phyloP scores from a whole-genome alignment of 2,888 invertebrate species.

The Bursaphelenchus okinawaensis region DNA sequence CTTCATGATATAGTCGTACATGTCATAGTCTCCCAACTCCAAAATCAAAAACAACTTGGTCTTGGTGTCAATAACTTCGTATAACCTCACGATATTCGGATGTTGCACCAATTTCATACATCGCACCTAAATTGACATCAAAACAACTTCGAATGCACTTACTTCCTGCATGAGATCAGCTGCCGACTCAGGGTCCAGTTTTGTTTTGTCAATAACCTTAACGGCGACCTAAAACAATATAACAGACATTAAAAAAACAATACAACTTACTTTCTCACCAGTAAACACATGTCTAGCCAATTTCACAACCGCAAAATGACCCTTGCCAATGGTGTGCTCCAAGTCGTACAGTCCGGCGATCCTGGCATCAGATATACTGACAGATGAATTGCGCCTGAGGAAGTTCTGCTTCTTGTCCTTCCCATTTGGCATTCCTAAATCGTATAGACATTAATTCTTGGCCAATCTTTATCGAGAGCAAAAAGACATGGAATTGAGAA shows the following conservation, averaged over 20 bases:
- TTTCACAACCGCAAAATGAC: conserved; percentile 95
- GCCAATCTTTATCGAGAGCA: no score
- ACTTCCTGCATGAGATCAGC: conserved; percentile 83
- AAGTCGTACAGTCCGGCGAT: conserved; percentile 81
- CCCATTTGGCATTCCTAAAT: not conserved
- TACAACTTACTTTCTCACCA: conserved; percentile 89
- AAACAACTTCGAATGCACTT: conserved; percentile 8
- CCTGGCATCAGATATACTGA: conserved; percentile 31
- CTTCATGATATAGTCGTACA: conserved; percentile 59
- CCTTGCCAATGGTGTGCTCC: conserved; percentile 91
- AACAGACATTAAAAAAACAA: conserved; percentile 2
- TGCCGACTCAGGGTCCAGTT: conserved; percentile 88
- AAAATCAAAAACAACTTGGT: conserved; percentile 79
- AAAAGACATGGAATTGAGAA: no score
- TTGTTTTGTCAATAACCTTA: conserved; percentile 88
- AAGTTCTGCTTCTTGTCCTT: not conserved
- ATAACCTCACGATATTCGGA: conserved; percentile 92
- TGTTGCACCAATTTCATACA: conserved; percentile 80
- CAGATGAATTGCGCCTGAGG: conserved; percentile 17
- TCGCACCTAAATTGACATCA: conserved; percentile 17
- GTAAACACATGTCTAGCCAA: conserved; percentile 96
- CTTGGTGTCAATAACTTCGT: conserved; percentile 98
- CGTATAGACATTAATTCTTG: no score
- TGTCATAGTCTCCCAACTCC: conserved; percentile 94
- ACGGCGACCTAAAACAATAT: conserved; percentile 61